Conservation (phyloP, 2,797 vertebrate species). For the Otus scops region DNA sequence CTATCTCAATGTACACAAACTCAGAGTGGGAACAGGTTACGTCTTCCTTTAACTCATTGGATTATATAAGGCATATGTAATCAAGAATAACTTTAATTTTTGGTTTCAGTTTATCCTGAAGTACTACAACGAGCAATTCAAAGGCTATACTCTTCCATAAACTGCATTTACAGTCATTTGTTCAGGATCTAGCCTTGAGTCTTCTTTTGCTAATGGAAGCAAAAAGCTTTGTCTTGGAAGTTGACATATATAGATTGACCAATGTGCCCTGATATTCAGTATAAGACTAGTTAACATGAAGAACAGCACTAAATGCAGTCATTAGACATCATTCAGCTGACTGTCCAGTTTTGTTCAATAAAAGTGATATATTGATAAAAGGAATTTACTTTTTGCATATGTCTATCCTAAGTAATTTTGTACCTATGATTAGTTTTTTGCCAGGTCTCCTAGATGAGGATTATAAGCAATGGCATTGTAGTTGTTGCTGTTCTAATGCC, state of each 20-base stretch:
- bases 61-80: background rate
- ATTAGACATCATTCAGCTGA: background rate
- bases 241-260: background rate
- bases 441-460: background rate
- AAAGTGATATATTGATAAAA: background rate
- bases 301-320: background rate
- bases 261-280: background rate
- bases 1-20: background rate
- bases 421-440: conserved; percentile 14
- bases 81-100: background rate
- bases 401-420: background rate
- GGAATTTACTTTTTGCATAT: background rate
- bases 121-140: background rate
- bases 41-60: background rate
- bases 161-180: background rate
- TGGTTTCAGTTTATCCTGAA: background rate
- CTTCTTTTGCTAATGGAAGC: background rate
- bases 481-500: background rate
- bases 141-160: background rate
- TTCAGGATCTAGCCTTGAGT: background rate
- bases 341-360: background rate
- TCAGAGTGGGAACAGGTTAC: background rate
- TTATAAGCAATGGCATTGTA: background rate
- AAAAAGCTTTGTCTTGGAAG: background rate
- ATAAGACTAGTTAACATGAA: background rate